These are phyloP conservation scores for Plectrocnemia conspersa DNA, from an alignment of 1,140 invertebrate species.

Conservation along the genomic window DNA sequence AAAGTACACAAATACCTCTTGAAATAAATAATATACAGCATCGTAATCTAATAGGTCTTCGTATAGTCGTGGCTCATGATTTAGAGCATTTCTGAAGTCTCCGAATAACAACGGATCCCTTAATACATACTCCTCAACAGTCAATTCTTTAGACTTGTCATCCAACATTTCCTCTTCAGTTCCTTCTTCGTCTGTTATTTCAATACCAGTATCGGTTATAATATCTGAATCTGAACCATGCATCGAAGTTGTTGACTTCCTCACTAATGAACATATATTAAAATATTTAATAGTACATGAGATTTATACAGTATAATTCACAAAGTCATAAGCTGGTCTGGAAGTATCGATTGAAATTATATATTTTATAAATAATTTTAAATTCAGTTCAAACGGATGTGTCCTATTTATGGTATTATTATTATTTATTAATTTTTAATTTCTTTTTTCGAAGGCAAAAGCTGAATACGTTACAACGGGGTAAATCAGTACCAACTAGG, in stretches of 20 bases:
- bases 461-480: too few relatives aligned
- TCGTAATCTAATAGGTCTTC: constrained; percentile 88
- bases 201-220: constrained; percentile 31
- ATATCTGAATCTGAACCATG: constrained; percentile 25
- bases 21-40: constrained; percentile 75
- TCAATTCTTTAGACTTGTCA: constrained; percentile 49
- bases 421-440: too few relatives aligned
- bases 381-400: too few relatives aligned
- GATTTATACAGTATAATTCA: too few relatives aligned
- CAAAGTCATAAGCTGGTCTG: too few relatives aligned
- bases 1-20: constrained; percentile 59
- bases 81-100: constrained; percentile 78
- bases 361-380: too few relatives aligned
- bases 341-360: too few relatives aligned
- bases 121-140: constrained; percentile 62
- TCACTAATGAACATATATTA: not conserved
- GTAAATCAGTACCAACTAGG: too few relatives aligned
- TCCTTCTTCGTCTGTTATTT: constrained; percentile 42
- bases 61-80: constrained; percentile 71
- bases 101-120: constrained; percentile 81
- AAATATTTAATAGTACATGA: not conserved
- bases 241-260: constrained; percentile 8
- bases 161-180: constrained; percentile 41
- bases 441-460: too few relatives aligned
- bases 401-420: too few relatives aligned